These are phyloP conservation scores for Lepisosteus oculatus DNA, from an alignment of 2,113 vertebrate genomes.

Conservation along the genomic window DNA sequence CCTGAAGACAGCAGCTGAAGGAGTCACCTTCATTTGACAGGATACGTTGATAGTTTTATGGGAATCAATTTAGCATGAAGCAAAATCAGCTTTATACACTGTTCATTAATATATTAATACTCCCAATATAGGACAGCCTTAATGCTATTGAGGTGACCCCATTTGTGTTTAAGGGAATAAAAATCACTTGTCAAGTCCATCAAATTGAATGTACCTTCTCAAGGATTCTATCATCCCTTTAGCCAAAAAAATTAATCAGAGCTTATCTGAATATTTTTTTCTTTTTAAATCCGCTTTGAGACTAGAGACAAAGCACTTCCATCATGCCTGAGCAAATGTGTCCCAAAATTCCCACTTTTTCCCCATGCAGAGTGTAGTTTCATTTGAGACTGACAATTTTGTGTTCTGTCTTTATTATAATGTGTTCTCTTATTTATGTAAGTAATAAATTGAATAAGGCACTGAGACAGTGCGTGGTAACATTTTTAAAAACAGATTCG, in stretches of 20 bases:
- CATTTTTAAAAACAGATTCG: no score
- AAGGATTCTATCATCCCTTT: constrained; percentile 10
- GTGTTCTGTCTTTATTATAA: no score
- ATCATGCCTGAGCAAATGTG: background rate
- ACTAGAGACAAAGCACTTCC: background rate
- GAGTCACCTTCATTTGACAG: constrained; percentile 37
- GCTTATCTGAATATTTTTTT: constrained; percentile 2
- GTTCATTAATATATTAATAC: constrained; percentile 53
- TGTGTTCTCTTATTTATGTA: no score
- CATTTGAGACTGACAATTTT: no score
- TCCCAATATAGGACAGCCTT: constrained; percentile 40
- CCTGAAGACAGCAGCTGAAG: background rate
- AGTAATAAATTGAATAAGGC: no score
- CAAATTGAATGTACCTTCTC: constrained; percentile 7
- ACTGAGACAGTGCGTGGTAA: no score
- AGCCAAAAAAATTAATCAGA: constrained; percentile 13
- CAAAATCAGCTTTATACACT: constrained; percentile 52
- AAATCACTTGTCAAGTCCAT: constrained; percentile 30
- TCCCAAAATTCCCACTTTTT: no score
- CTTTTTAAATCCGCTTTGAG: constrained; percentile 17
- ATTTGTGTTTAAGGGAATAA: constrained; percentile 55
- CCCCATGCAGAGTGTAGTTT: no score
- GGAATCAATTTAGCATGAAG: constrained; percentile 53
- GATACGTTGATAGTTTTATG: constrained; percentile 16
- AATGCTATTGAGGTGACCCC: constrained; percentile 42